A percentile compares a stretch with the other conserved stretches of the same genome.
Evolutionary conservation across 2,797 vertebrate genomes (phyloP).

Genomic region (Oreochromis mossambicus): DNA sequence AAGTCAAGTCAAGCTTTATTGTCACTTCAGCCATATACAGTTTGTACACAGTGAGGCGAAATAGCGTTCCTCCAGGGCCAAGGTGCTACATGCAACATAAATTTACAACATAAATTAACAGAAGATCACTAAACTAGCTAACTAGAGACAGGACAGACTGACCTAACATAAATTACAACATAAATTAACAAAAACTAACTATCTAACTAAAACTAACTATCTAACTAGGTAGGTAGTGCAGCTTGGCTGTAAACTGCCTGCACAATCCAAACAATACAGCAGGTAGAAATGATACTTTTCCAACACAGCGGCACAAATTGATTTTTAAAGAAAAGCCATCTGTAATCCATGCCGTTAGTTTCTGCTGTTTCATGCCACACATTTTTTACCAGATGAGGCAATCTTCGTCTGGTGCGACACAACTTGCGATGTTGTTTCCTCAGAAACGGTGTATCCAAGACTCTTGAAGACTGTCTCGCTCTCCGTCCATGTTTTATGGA

Average conservation of each 20-base stretch:
- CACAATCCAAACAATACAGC: not conserved
- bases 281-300: not conserved
- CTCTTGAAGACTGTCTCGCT: slow-evolving; percentile 84
- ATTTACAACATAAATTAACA: no score
- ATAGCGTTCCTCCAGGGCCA: no score
- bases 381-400: slow-evolving; percentile 76
- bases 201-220: no score
- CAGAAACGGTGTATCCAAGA: slow-evolving; percentile 79
- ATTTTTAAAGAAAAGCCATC: not conserved
- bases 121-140: no score
- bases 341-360: slow-evolving; percentile 41
- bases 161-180: no score
- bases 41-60: no score
- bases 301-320: not conserved
- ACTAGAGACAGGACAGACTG: no score
- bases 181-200: no score
- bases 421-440: slow-evolving; percentile 71
- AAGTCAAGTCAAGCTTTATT: no score
- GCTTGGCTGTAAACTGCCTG: not conserved
- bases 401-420: slow-evolving; percentile 74
- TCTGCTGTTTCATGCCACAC: slow-evolving; percentile 63
- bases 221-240: no score
- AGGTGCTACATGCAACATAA: no score
- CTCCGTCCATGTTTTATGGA: slow-evolving; percentile 86
- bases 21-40: no score